Evolutionary conservation across 2,888 invertebrate genomes (phyloP), one percentile per base, ranked within the genome.

Genomic region (Osmoderma eremita): DNA sequence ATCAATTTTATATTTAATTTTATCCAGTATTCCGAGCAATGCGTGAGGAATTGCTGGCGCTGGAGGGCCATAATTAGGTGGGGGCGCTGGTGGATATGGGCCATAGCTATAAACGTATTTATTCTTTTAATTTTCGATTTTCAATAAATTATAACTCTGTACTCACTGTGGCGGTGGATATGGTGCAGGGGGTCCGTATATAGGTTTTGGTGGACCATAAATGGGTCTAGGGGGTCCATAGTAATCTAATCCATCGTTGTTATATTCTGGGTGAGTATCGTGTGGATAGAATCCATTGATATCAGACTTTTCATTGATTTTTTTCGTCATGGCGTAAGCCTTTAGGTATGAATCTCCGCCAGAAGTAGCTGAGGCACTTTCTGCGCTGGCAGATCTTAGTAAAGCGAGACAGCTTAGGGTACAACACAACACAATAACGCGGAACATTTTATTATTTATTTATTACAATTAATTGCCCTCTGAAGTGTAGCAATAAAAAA

Each of bases 1-100:
- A 75, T 90, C 90, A 58, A 92, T 76, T 80, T 92, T 92, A 20
- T 90, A 81, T 51, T 90, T 88, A 0, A 92, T 81, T 77, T 91
- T 89, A 71, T 90, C 89, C 17, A 91, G 82, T 63, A 90, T 83
- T 65, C 88, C 86, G 66, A 84, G 78, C 13, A 88, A 83, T 0
- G 85, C 86, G 75, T 88, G 87, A 0, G 89, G 88, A 13, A 50
- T 67, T 3, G 45, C 36, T 82, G 81, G 39, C 10, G 56, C 61
- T 12, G 76, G 75, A 22, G 76, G 70, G 6, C 75, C 77, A 62
- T 77, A 77, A 13, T 73, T 66, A 6, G 75, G 72, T 30, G 74
- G 67, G n/a, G 75, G 72, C 18, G 68, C 51, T 13, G 68, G 68
- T 30, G 49, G 36, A 45, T 53, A 65, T 15, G 65, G 13, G 15